phyloP scores from a whole-genome alignment of 2,888 invertebrate species.

The Teleogryllus oceanicus region DNA sequence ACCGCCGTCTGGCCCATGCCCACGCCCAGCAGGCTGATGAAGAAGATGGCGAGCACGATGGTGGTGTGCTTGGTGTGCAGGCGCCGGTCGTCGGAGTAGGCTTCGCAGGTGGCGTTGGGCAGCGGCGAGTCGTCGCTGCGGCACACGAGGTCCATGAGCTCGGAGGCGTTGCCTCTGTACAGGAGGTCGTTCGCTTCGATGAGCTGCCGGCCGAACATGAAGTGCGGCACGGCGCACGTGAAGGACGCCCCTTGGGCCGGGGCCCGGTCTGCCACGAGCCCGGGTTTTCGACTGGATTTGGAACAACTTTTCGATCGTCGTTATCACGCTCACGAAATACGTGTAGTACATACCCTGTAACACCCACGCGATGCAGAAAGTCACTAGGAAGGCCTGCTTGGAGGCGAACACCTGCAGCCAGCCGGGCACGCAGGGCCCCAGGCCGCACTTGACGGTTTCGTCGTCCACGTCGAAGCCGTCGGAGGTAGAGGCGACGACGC shows the following conservation, averaged over 20 bases:
- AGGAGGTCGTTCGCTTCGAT: slow-evolving; percentile 55
- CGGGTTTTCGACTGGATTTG: slow-evolving; percentile 86
- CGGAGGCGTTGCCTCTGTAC: slow-evolving; percentile 43
- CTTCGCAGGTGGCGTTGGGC: slow-evolving; percentile 47
- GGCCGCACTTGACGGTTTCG: slow-evolving; percentile 67
- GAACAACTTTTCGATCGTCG: slow-evolving; percentile 88
- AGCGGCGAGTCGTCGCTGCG: slow-evolving; percentile 25
- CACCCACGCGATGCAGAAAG: slow-evolving; percentile 86
- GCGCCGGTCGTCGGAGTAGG: slow-evolving; percentile 55
- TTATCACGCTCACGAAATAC: slow-evolving; percentile 89
- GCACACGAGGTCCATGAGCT: slow-evolving; percentile 39
- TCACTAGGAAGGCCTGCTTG: slow-evolving; percentile 82
- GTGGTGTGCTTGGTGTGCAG: slow-evolving; percentile 73
- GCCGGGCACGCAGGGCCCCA: slow-evolving; percentile 72
- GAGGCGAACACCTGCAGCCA: slow-evolving; percentile 73
- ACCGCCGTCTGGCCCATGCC: slow-evolving; percentile 92
- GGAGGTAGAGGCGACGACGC: slow-evolving; percentile 24
- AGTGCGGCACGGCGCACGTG: slow-evolving; percentile 82
- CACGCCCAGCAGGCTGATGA: slow-evolving; percentile 80
- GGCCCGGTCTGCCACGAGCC: no score
- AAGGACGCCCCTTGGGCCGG: slow-evolving; percentile 88
- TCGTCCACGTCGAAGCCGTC: slow-evolving; percentile 43
- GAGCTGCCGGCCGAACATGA: slow-evolving; percentile 74
- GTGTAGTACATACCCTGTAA: slow-evolving; percentile 85
- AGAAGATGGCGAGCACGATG: slow-evolving; percentile 82